These are phyloP conservation scores for Maccullochella peelii DNA, from an alignment of 2,113 vertebrate species.

Conservation along the genomic window DNA sequence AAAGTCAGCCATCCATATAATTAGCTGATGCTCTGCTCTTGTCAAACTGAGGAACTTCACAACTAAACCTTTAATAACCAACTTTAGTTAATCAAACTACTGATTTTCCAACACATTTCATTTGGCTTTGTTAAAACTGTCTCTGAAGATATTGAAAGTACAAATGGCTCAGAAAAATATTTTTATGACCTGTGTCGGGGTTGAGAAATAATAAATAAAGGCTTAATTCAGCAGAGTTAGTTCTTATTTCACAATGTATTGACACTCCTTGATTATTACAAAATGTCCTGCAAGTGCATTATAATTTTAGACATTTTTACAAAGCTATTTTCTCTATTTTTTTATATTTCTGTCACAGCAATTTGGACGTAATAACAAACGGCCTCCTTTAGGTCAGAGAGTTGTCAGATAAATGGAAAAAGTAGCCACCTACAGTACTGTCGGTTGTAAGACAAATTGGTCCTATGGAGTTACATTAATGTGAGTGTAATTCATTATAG, in stretches of 20 bases:
- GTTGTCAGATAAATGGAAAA: conserved; percentile 15
- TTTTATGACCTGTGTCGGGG: conserved; percentile 6
- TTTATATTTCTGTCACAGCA: conserved; percentile 20
- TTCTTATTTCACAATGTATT: conserved; percentile 16
- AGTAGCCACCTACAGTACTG: background rate
- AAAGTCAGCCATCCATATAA: conserved; percentile 63
- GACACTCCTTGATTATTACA: conserved; percentile 25
- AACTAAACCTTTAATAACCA: conserved; percentile 50
- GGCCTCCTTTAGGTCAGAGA: conserved; percentile 1
- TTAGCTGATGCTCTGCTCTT: conserved; percentile 50
- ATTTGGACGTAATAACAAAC: conserved; percentile 13
- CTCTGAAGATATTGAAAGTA: conserved; percentile 27
- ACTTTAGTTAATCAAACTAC: conserved; percentile 34
- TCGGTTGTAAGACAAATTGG: too few relatives aligned
- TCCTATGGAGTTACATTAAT: background rate
- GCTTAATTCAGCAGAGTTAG: conserved; percentile 3
- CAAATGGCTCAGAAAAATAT: conserved; percentile 16
- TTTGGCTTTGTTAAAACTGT: conserved; percentile 16
- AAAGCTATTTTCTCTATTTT: background rate
- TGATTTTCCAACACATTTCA: conserved; percentile 37
- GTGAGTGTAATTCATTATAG: background rate
- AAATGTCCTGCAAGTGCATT: conserved; percentile 14
- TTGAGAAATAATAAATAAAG: background rate
- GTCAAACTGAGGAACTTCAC: conserved; percentile 41
- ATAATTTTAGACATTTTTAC: conserved; percentile 5